Conservation (phyloP, 2,797 vertebrate species). For the Falco rusticolus region DNA sequence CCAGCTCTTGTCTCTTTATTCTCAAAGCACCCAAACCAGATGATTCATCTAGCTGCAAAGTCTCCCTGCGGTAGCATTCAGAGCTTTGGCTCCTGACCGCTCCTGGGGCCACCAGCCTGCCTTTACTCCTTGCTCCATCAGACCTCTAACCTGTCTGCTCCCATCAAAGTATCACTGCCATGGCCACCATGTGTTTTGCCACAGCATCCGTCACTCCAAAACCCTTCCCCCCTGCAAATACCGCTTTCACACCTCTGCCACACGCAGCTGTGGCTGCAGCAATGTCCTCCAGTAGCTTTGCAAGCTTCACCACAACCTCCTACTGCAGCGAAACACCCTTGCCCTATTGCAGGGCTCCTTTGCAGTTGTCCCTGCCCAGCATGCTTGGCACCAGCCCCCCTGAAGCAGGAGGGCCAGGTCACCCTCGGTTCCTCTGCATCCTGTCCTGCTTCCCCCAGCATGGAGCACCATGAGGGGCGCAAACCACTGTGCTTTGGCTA, state of each 20-base stretch:
- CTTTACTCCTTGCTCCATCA: background rate
- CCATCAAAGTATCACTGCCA: background rate
- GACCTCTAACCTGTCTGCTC: background rate
- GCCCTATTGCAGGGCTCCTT: background rate
- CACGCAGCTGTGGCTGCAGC: background rate
- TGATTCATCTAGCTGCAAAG: background rate
- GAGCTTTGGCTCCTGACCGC: background rate
- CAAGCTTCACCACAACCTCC: background rate
- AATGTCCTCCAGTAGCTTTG: accelerated
- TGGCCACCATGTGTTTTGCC: background rate
- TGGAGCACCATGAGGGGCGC: accelerated
- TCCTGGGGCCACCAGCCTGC: background rate
- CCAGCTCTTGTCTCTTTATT: background rate
- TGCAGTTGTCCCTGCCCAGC: background rate
- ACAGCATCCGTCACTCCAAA: background rate
- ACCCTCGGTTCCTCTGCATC: background rate
- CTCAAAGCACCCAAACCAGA: background rate
- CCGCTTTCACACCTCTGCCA: background rate
- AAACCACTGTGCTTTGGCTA: accelerated
- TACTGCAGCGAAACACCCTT: accelerated
- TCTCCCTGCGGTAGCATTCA: background rate
- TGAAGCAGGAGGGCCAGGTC: background rate
- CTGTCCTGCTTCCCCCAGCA: too few relatives aligned
- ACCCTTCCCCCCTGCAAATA: background rate
- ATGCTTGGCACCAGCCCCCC: background rate